Conservation (phyloP, 2,888 invertebrate genomes). For the Sisyra nigra region DNA sequence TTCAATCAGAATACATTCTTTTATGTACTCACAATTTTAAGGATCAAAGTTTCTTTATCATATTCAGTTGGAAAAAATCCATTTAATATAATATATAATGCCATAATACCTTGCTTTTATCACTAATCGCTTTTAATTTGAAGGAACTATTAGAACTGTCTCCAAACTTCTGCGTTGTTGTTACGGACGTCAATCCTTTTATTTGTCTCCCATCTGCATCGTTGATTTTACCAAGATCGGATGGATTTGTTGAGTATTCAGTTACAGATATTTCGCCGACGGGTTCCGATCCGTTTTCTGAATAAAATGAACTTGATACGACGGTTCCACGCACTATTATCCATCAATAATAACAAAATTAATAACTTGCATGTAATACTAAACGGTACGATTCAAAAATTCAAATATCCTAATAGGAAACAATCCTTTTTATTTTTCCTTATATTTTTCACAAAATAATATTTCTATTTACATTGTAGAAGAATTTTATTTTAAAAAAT, state of each 20-base stretch:
- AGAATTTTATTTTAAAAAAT: too few relatives aligned
- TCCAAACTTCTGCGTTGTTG: slow-evolving; percentile 27
- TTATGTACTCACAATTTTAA: not conserved
- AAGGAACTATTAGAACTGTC: slow-evolving; percentile 15
- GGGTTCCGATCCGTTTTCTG: slow-evolving; percentile 51
- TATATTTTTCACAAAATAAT: too few relatives aligned
- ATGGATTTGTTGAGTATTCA: slow-evolving; percentile 50
- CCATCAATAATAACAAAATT: not conserved
- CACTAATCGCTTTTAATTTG: slow-evolving; percentile 18
- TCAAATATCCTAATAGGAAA: too few relatives aligned
- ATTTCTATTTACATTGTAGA: too few relatives aligned
- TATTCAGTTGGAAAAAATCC: slow-evolving; percentile 3
- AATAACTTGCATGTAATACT: too few relatives aligned
- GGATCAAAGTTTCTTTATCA: not conserved
- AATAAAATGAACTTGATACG: slow-evolving; percentile 48
- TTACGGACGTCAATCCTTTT: slow-evolving; percentile 22
- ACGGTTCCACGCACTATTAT: slow-evolving; percentile 54
- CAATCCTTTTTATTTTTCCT: too few relatives aligned
- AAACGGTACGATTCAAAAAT: too few relatives aligned
- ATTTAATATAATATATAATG: slow-evolving; percentile 3
- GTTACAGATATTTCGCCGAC: slow-evolving; percentile 52
- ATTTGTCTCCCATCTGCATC: slow-evolving; percentile 14
- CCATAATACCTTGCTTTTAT: slow-evolving; percentile 15
- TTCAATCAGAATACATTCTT: too few relatives aligned
- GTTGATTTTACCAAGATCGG: slow-evolving; percentile 27